Percentiles rank a stretch among this genome's conserved stretches.
These are phyloP conservation scores for Gadus chalcogrammus DNA, from an alignment of 2,113 vertebrate genomes.

Conservation along the genomic window DNA sequence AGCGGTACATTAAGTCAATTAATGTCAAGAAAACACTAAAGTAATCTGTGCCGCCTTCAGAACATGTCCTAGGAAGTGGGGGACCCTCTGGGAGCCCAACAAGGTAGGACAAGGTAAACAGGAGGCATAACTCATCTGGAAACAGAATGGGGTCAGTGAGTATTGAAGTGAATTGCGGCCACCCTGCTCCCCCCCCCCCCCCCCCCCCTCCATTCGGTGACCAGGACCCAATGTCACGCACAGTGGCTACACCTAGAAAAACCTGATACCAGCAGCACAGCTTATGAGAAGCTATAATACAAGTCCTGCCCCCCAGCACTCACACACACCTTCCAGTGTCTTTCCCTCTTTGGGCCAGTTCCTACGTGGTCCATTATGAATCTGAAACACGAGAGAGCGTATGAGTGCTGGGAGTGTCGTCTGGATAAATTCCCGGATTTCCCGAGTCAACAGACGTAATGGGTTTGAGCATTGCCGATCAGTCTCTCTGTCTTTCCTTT, in stretches of 20 bases:
- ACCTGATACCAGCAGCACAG: background rate
- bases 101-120: conserved; percentile 11
- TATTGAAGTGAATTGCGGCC: conserved; percentile 1
- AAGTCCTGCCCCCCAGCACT: conserved; percentile 7
- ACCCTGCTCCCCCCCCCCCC: background rate
- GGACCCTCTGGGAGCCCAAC: conserved; percentile 20
- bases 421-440: too few relatives aligned
- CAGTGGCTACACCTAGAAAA: conserved; percentile 9
- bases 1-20: background rate
- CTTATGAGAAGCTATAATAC: conserved; percentile 10
- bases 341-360: conserved; percentile 41
- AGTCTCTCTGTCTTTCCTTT: too few relatives aligned
- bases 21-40: conserved; percentile 22
- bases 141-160: conserved; percentile 29
- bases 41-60: conserved; percentile 39
- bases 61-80: conserved; percentile 42
- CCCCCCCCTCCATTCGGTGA: background rate
- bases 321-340: too few relatives aligned
- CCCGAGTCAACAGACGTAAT: too few relatives aligned
- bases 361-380: conserved; percentile 51
- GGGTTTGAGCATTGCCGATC: too few relatives aligned
- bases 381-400: conserved; percentile 8
- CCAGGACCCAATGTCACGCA: conserved; percentile 23
- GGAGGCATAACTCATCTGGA: conserved; percentile 21
- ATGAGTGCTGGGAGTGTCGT: too few relatives aligned